Base-by-base conservation (phyloP, 2,113 vertebrate species). In the Aptenodytes forsteri region DNA sequence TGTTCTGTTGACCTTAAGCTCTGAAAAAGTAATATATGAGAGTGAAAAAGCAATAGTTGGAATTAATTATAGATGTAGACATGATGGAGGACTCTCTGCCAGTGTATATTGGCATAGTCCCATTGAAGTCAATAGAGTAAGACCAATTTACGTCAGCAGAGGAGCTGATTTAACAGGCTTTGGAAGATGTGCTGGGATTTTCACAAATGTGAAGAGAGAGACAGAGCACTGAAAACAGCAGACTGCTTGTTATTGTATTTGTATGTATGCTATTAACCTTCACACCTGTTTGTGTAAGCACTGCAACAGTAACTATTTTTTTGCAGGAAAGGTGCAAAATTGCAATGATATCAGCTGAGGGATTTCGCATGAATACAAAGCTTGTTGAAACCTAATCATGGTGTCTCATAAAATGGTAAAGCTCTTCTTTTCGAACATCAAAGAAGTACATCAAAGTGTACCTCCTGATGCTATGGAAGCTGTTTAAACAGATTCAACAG, bases 401-500 rank as follows among this genome's bases (percentile, higher is more conserved):
- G 26, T 78, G 32, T 78, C 75, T 96, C 80, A 70, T 66, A 66
- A 77, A 94, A 94, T 50, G 67, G 69, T 56, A 89, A 92, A 96
- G 56, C 52, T 85, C 73, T 65, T 93, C 52, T 65, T 92, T 78
- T 72, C 87, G 44, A 91, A 95, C 92, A 96, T 95, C 94, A 92
- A 91, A 96, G 91, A 59, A 86, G 50, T 32, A 89, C 77, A 95
- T 97, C 91, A 96, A 95, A 96, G 58, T 62, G 29, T 76, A 62
- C 77, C 61, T 95, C 78, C 73, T 56, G 76, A 76, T 80, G 75
- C 54, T 78, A 15, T 70, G 71, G 87, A 87, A 91, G 58, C 73
- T 91, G 78, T 73, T 94, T 95, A 92, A 97, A 96, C 23, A 87
- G 77, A 94, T 93, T 96, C 91, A 94, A 96, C 40, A 94, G 87